Evolutionary conservation across 2,113 vertebrate species (phyloP), one percentile per base, ranked within the genome.

Genomic region (Lates calcarifer): DNA sequence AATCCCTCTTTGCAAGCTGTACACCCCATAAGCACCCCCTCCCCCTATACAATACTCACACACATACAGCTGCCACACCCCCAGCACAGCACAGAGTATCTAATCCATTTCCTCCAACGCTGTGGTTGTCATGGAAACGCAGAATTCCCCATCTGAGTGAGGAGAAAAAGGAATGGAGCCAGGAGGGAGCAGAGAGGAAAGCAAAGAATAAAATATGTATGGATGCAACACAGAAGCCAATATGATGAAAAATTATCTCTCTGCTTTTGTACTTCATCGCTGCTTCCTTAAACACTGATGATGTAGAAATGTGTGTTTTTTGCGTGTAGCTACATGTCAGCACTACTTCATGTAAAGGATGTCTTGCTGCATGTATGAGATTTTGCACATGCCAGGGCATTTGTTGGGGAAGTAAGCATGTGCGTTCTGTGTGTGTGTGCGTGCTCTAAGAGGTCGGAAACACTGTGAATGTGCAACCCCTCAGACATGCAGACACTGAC

Each of bases 51-150:
- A 67, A 72, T 26, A 24, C 24, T 65, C 55, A 57, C 66, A 80
- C 69, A 78, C 73, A 83, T 76, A 56, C 72, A 83, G 74, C 81
- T 68, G 35, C 86, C 82, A 82, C 86, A 79, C 64, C 70, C 79
- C 77, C 79, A 79, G 43, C 61, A 86, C 69, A 65, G 76, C 55
- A 72, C 69, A 78, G 65, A 87, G 71, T 60, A 84, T 74, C 79
- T 78, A 89, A 91, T 90, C 85, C 74, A 80, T 81, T 90, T 84
- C 85, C 66, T 83, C 74, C 83, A 88, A 90, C 74, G 2, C 84
- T 87, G 89, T n/a, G 0, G 90, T 94, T 85, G 92, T 88, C 89
- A 94, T 92, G 88, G 94, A 88, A 93, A 94, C 88, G 5, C 35
- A 82, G 84, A 89, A 82, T 85, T 86, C 89, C 90, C 78, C 71